phyloP scores from a whole-genome alignment of 2,113 vertebrate species.

The Smithornis capensis region DNA sequence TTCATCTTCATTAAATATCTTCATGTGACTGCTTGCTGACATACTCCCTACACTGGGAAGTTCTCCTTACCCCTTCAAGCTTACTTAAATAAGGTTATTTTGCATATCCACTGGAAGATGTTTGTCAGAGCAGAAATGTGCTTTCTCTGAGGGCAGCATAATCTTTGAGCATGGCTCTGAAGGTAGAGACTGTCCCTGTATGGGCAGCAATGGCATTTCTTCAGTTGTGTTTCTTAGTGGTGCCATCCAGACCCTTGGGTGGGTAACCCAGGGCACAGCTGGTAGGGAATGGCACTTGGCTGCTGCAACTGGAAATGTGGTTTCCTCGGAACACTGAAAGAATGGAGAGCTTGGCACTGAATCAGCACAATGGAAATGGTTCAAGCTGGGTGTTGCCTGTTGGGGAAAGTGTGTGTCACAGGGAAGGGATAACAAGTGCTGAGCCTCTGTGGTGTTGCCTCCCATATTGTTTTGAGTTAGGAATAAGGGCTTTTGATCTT shows the following conservation, averaged over 20 bases:
- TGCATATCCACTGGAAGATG: not conserved
- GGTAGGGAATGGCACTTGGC: not conserved
- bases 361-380: not conserved
- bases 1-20: not conserved
- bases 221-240: not conserved
- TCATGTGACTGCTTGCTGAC: slow-evolving; percentile 4
- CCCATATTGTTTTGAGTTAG: not conserved
- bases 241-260: not conserved
- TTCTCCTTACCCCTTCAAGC: not conserved
- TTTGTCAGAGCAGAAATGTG: not conserved
- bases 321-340: not conserved
- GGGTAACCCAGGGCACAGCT: not conserved
- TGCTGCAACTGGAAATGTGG: not conserved
- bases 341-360: not conserved
- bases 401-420: not conserved
- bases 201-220: not conserved
- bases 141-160: not conserved
- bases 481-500: not conserved
- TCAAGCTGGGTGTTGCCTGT: not conserved
- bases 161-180: not conserved
- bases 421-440: not conserved
- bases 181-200: not conserved
- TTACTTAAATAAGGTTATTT: not conserved
- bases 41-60: not conserved
- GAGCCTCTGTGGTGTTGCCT: not conserved